phyloP scores from a whole-genome alignment of 35 echinoderm and acorn worm species.

The Patiria miniata region DNA sequence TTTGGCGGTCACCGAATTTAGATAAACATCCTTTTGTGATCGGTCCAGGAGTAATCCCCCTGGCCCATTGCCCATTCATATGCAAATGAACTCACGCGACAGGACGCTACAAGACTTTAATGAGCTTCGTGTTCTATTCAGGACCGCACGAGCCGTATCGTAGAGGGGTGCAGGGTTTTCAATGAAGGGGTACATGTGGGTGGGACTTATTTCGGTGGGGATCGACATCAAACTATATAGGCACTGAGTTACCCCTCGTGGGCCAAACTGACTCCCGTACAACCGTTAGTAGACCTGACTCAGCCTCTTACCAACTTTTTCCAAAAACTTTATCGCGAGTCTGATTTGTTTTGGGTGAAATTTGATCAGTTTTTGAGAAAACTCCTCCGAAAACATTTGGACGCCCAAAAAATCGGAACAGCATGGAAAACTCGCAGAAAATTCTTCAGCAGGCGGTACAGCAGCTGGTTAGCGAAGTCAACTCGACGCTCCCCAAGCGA shows the following conservation, averaged over 20 bases:
- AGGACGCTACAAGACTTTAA: conserved; percentile 32
- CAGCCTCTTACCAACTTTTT: background rate
- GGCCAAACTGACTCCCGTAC: background rate
- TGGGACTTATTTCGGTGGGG: conserved; percentile 18
- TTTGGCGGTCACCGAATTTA: conserved; percentile 15
- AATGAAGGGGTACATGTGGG: conserved; percentile 15
- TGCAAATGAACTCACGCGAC: conserved; percentile 43
- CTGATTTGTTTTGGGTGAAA: too few species aligned
- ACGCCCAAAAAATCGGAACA: background rate
- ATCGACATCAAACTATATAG: conserved; percentile 20
- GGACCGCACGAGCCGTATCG: conserved; percentile 22
- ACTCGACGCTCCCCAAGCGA: conserved; percentile 35
- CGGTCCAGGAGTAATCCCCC: background rate
- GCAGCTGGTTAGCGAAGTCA: background rate
- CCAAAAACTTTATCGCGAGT: too few species aligned
- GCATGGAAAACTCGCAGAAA: conserved; percentile 27
- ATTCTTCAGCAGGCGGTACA: conserved; percentile 11
- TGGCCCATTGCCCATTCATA: conserved; percentile 3
- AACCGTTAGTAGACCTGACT: background rate
- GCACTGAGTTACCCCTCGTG: background rate
- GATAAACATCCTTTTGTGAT: conserved; percentile 35
- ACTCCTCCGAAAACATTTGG: too few species aligned
- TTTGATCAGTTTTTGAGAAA: too few species aligned
- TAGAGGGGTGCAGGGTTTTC: conserved; percentile 18
- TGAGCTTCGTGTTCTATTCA: conserved; percentile 31